Evolutionary conservation across 2,797 vertebrate genomes (phyloP), one percentile per base, ranked within the genome.

Genomic region (Taeniopygia guttata): DNA sequence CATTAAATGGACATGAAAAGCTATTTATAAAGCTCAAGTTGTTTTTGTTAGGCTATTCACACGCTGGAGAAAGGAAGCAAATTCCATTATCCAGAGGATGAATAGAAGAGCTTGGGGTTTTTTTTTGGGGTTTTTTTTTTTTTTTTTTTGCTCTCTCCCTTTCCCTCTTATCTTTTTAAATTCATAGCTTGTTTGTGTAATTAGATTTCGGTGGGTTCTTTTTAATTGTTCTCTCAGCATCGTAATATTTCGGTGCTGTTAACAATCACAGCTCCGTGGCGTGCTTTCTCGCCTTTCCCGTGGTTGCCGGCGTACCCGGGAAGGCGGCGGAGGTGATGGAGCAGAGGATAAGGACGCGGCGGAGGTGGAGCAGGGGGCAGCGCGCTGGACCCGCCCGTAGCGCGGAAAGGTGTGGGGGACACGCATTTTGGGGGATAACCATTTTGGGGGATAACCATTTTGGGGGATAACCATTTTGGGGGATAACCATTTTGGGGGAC

Each of bases 1-100:
- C 98, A 99, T 99, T 99, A 99, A 99, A 99, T 99, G 99, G 98
- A 99, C 98, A 99, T 98, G 98, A 99, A 99, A 99, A 98, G 98
- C 98, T 98, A 98, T 98, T 99, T 98, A 99, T 98, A 98, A 96
- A 98, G 98, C 98, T 98, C 97, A 98, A 98, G 98, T 99, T 99
- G 98, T 99, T 99, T 98, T 98, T 99, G 98, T 99, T 98, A 97
- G 96, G 94, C 98, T 97, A 97, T 99, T 99, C 98, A 99, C 95
- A 94, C 79, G 97, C 96, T 85, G 96, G 97, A 99, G 98, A 99
- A 99, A 98, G 97, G 98, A 98, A 98, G 98, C 97, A 98, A 97
- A 98, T 98, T 98, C 98, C 98, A 98, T 99, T 98, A 98, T 98
- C 97, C 96, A 97, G 96, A 95, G 97, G 94, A 92, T 98, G 98